Conservation (phyloP, 2,888 invertebrate genomes). For the Tipula vernalis region DNA sequence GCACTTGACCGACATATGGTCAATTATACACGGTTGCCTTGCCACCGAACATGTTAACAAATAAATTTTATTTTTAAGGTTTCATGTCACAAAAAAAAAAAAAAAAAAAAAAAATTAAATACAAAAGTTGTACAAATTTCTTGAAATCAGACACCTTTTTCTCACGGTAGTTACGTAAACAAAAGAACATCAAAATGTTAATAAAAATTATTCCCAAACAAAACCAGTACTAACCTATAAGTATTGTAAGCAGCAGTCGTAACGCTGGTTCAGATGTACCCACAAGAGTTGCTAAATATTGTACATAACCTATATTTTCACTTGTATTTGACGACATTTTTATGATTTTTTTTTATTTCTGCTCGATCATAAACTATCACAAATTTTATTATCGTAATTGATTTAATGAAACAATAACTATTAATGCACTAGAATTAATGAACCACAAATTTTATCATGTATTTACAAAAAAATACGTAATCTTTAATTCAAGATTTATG, state of each 20-base stretch:
- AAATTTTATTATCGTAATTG: not conserved
- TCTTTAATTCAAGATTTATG: not conserved
- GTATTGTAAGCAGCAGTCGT: constrained; percentile 48
- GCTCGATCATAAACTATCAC: not conserved
- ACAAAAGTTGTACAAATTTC: not conserved
- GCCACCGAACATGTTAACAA: not conserved
- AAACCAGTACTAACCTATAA: constrained; percentile 41
- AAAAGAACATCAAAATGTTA: not conserved
- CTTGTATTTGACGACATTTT: not conserved
- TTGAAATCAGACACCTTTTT: not conserved
- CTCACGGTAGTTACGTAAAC: not conserved
- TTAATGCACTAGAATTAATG: not conserved
- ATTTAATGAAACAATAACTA: not conserved
- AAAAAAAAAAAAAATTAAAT: too few species aligned
- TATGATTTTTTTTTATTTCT: not conserved
- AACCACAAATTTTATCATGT: not conserved
- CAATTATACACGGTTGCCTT: not conserved
- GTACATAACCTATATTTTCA: constrained; percentile 16
- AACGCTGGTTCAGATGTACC: constrained; percentile 53
- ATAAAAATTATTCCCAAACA: not conserved
- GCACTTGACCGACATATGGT: not conserved
- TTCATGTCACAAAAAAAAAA: not conserved
- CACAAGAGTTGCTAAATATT: constrained; percentile 35
- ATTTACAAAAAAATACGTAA: not conserved
- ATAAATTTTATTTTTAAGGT: not conserved